These are phyloP conservation scores for Chrysaora quinquecirrha DNA, from an alignment of 30 jellyfish, hydroid and myxozoan species.

Conservation along the genomic window DNA sequence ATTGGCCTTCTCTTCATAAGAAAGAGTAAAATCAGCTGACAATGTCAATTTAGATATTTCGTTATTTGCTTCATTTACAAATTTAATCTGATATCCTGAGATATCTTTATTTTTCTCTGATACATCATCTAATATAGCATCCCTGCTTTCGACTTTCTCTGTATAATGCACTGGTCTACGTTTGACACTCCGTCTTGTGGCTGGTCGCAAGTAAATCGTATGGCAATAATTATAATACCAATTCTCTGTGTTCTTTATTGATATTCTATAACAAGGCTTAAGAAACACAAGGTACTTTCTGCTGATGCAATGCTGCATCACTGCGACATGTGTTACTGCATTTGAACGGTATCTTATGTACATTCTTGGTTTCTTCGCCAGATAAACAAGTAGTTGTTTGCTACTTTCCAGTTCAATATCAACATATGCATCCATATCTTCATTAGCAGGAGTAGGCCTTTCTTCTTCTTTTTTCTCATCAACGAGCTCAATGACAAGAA, in stretches of 20 bases:
- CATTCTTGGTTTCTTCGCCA: conserved; percentile 36
- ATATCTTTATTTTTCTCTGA: background rate
- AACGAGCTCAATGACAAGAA: conserved; percentile 42
- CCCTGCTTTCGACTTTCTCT: conserved; percentile 35
- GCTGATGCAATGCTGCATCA: background rate
- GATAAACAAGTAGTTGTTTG: conserved; percentile 43
- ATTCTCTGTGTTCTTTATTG: conserved; percentile 20
- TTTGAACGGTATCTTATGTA: conserved; percentile 13
- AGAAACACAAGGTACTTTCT: conserved; percentile 17
- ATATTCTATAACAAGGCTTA: conserved; percentile 35
- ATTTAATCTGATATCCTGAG: conserved; percentile 35
- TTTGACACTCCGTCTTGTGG: no score
- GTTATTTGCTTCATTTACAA: conserved; percentile 33
- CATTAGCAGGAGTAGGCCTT: background rate
- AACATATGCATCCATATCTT: conserved; percentile 10
- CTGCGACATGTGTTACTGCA: conserved; percentile 43
- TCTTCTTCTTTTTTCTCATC: conserved; percentile 23
- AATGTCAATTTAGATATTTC: conserved; percentile 30
- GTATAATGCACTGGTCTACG: conserved; percentile 42
- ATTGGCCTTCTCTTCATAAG: conserved; percentile 31
- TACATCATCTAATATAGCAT: background rate
- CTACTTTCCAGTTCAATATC: conserved; percentile 26
- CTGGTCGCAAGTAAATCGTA: conserved; percentile 23
- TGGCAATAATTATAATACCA: conserved; percentile 47
- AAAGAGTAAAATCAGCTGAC: conserved; percentile 31